These are phyloP conservation scores for Neostethus bicornis DNA, from an alignment of 2,797 vertebrate genomes.

Conservation along the genomic window DNA sequence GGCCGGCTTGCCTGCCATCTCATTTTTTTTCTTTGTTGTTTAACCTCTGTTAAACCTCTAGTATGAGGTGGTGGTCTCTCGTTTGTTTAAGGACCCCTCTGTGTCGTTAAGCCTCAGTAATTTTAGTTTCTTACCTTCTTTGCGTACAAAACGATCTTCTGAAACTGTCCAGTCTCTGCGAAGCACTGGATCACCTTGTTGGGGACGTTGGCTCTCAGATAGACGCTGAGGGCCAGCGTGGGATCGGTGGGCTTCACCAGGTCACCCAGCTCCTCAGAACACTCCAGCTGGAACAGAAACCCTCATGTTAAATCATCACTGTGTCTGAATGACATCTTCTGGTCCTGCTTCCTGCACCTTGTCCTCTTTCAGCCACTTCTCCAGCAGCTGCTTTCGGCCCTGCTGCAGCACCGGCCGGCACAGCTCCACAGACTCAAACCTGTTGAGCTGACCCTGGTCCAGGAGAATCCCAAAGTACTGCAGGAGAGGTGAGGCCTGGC, in stretches of 20 bases:
- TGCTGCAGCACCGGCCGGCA: slow-evolving; percentile 91
- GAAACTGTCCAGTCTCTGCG: slow-evolving; percentile 93
- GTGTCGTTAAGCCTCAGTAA: no score
- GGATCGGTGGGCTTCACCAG: slow-evolving; percentile 89
- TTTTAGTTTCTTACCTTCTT: slow-evolving; percentile 86
- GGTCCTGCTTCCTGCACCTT: slow-evolving; percentile 79
- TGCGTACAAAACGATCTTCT: slow-evolving; percentile 93
- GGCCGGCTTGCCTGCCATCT: no score
- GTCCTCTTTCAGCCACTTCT: slow-evolving; percentile 96
- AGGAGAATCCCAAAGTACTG: slow-evolving; percentile 94
- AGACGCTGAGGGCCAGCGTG: slow-evolving; percentile 90
- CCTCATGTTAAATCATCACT: no score
- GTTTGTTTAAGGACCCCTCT: no score
- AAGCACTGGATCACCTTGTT: slow-evolving; percentile 97
- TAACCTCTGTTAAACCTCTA: no score
- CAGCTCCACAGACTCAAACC: slow-evolving; percentile 91
- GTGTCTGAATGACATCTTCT: no score
- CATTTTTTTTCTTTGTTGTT: no score
- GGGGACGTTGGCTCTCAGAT: slow-evolving; percentile 91
- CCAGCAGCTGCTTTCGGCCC: slow-evolving; percentile 91
- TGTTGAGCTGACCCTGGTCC: slow-evolving; percentile 93
- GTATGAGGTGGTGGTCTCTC: no score
- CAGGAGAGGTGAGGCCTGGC: slow-evolving; percentile 89
- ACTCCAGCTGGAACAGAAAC: slow-evolving; percentile 85
- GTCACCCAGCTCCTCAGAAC: slow-evolving; percentile 93